These are phyloP conservation scores for Nowickia ferox DNA, from an alignment of 2,888 invertebrate species.

Conservation along the genomic window DNA sequence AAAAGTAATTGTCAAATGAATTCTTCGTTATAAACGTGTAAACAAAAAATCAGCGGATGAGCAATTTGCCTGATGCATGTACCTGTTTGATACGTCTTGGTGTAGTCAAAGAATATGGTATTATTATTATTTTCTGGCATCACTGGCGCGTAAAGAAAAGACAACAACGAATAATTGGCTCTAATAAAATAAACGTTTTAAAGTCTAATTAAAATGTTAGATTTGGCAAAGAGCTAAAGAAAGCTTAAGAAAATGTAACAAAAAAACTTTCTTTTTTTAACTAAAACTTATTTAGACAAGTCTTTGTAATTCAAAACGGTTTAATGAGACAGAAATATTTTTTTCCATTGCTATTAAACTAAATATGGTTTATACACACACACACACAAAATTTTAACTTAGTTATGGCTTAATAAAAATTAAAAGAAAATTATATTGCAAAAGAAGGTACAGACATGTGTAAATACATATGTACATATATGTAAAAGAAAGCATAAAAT, in stretches of 20 bases:
- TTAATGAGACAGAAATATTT: constrained; percentile 13
- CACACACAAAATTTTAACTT: not conserved
- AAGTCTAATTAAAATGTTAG: constrained; percentile 35
- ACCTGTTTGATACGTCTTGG: no score
- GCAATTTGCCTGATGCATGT: no score
- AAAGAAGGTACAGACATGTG: not conserved
- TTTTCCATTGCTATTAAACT: constrained; percentile 20
- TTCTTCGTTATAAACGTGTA: no score
- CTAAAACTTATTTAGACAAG: constrained; percentile 34
- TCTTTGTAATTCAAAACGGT: constrained; percentile 29
- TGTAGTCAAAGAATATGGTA: no score
- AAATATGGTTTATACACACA: constrained; percentile 1
- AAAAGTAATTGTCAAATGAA: no score
- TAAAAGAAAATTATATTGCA: not conserved
- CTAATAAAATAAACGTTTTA: not conserved
- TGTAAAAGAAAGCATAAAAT: constrained; percentile 39
- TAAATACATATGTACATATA: not conserved
- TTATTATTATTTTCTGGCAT: no score
- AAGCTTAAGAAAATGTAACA: not conserved
- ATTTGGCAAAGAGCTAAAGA: constrained; percentile 26
- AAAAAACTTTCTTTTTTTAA: constrained; percentile 65
- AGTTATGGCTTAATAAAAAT: not conserved
- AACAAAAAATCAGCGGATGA: no score
- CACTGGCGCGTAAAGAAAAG: no score
- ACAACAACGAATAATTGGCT: no score